Base-by-base conservation (phyloP, 2,888 invertebrate genomes). In the Aromia moschata region DNA sequence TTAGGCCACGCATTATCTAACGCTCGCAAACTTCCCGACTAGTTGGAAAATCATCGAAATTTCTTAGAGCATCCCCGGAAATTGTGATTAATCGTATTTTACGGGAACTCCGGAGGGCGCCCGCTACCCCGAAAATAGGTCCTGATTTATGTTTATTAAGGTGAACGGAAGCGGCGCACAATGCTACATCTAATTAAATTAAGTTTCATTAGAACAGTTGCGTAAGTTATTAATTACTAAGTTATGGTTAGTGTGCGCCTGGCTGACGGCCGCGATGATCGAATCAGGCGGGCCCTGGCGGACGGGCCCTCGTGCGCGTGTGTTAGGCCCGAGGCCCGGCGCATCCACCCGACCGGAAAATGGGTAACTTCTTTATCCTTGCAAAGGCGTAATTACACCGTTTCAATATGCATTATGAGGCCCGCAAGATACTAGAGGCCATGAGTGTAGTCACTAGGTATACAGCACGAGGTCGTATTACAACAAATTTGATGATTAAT, bases 101-200 rank as follows among this genome's bases (percentile, higher is more conserved):
- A 17, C 33, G 33, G n/a, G 31, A 33, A 33, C 46, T 46, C 46
- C 46, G 9, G n/a, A 10, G 15, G 17, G 11, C 33, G 46, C 33
- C 17, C 17, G 33, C 16, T 45, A 45, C 25, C 14, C n/a, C 30
- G 38, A 37, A 20, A 49, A 49, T 37, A 49, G 49, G 40, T 49
- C 38, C 38, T 49, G 52, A 52, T 52, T 52, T 52, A 52, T 52
- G 52, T 52, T 52, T 52, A 52, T 52, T 52, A 38, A 52, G 40
- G 52, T 52, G 41, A 41, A 40, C 25, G 40, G 52, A 38, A 14
- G 40, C 52, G 25, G 52, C n/a, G n/a, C 46, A 33, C 40, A 52
- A 41, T 40, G 40, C 40, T 38, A 52, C 52, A 52, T 31, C 40
- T 31, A 52, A 52, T 41, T 52, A 52, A 52, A 41, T 52, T 41